These are phyloP conservation scores for Lytechinus variegatus DNA, from an alignment of 35 echinoderm and acorn worm genomes.

Conservation along the genomic window DNA sequence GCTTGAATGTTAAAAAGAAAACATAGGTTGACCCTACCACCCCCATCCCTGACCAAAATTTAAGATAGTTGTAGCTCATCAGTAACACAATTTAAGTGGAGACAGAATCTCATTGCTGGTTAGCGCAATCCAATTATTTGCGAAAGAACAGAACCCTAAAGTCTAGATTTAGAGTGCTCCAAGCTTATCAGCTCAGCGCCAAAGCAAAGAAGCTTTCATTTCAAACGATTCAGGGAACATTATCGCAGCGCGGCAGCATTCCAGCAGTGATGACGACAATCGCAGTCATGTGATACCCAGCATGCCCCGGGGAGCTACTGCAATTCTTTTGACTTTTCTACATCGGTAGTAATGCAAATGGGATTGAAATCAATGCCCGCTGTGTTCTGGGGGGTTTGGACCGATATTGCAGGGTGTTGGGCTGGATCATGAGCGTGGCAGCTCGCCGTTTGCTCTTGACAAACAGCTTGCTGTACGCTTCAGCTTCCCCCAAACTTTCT, in stretches of 20 bases:
- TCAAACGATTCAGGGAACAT: slow-evolving; percentile 39
- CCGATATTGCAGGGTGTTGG: slow-evolving; percentile 22
- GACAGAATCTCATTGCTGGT: not conserved
- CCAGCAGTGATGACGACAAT: slow-evolving; percentile 44
- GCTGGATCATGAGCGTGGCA: not conserved
- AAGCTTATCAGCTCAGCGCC: not conserved
- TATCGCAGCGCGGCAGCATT: slow-evolving; percentile 17
- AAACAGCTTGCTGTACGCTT: slow-evolving; percentile 10
- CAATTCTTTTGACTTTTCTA: slow-evolving; percentile 43
- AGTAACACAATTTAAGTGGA: not conserved
- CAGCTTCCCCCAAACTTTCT: not conserved
- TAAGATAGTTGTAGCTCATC: not conserved
- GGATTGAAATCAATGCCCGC: slow-evolving; percentile 18
- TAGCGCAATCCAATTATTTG: slow-evolving; percentile 11
- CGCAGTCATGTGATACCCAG: slow-evolving; percentile 26
- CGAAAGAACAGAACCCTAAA: not conserved
- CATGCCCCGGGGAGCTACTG: slow-evolving; percentile 19
- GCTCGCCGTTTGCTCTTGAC: not conserved
- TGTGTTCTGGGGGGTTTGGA: not conserved
- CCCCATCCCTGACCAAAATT: too few species aligned
- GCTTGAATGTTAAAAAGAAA: too few species aligned
- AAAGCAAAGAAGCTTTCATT: slow-evolving; percentile 18
- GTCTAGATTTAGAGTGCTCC: slow-evolving; percentile 1
- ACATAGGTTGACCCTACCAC: too few species aligned
- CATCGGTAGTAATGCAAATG: slow-evolving; percentile 21